Conservation (phyloP, 2,797 vertebrate species). For the Miichthys miiuy region DNA sequence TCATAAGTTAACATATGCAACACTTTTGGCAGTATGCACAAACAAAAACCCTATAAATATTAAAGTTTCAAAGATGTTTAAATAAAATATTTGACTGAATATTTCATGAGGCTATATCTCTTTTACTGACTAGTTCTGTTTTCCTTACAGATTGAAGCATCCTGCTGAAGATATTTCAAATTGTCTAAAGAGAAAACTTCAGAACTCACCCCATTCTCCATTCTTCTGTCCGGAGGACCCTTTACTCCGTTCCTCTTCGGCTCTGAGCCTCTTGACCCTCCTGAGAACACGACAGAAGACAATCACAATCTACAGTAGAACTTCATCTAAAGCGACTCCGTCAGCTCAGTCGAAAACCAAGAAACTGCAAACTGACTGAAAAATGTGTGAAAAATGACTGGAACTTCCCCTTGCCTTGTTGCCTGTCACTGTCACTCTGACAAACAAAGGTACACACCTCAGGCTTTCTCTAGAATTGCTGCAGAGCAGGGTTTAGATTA, state of each 20-base stretch:
- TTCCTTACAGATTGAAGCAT: neutral
- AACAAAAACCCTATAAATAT: too few relatives aligned
- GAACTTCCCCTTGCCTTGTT: slow-evolving; percentile 41
- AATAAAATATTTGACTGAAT: neutral
- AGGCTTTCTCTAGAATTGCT: slow-evolving; percentile 18
- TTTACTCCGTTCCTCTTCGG: slow-evolving; percentile 93
- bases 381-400: slow-evolving; percentile 57
- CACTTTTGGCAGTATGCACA: too few relatives aligned
- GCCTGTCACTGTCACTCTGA: slow-evolving; percentile 23
- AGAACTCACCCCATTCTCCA: slow-evolving; percentile 94
- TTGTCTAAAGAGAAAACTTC: slow-evolving; percentile 2
- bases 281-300: slow-evolving; percentile 67
- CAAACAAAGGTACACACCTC: slow-evolving; percentile 38
- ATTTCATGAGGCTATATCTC: neutral
- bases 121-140: neutral
- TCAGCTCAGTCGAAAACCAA: slow-evolving; percentile 34
- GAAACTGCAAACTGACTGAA: slow-evolving; percentile 23
- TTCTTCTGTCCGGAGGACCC: slow-evolving; percentile 86
- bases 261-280: slow-evolving; percentile 88
- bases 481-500: slow-evolving; percentile 31
- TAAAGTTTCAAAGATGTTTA: neutral
- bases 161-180: slow-evolving; percentile 7
- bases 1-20: too few relatives aligned
- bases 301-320: neutral
- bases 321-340: slow-evolving; percentile 7